Evolutionary conservation across 2,113 vertebrate species (phyloP), one percentile per base, ranked within the genome.

Genomic region (Cyrtonyx montezumae): DNA sequence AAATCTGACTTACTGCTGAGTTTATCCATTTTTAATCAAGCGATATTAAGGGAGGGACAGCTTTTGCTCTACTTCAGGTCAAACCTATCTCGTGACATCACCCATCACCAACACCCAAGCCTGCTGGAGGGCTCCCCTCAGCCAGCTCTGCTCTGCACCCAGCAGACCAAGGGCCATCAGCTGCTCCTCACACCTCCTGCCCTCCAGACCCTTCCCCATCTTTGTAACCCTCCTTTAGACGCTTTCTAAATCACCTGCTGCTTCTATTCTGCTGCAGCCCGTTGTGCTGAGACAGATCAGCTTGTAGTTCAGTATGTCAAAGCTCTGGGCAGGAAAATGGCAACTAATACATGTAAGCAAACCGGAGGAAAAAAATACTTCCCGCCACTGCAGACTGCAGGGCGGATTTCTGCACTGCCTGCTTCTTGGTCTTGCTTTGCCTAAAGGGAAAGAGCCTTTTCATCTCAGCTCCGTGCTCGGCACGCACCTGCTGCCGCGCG

Each of bases 251-350:
- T 22, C 34, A 9, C 49, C 66, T 65, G 30, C 73, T 91, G 63
- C 68, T 81, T 53, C 48, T 21, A 0, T 70, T 65, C 67, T 73
- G 63, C 68, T 58, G 46, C 55, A 48, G n/a, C 67, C 80, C 43
- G 58, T 34, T 34, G 84, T 45, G 51, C 68, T 49, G 61, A 37
- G 61, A 56, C 68, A 83, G 92, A 63, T 71, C 11, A 80, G 25
- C 71, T 87, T 77, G 87, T 61, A 65, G 75, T 10, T 89, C 81
- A 82, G 32, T 6, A 55, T 32, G 73, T 86, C 87, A 83, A 91
- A 91, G 81, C 89, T 94, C 71, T 78, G 82, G 87, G 76, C 84
- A 90, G 95, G 55, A 96, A 93, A 89, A 74, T 21, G 79, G 71
- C 91, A 91, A 76, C 87, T 65, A 67, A 85, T 83, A 70, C 5